Base-by-base conservation (phyloP, 2,888 invertebrate genomes). In the Amphimallon solstitiale region DNA sequence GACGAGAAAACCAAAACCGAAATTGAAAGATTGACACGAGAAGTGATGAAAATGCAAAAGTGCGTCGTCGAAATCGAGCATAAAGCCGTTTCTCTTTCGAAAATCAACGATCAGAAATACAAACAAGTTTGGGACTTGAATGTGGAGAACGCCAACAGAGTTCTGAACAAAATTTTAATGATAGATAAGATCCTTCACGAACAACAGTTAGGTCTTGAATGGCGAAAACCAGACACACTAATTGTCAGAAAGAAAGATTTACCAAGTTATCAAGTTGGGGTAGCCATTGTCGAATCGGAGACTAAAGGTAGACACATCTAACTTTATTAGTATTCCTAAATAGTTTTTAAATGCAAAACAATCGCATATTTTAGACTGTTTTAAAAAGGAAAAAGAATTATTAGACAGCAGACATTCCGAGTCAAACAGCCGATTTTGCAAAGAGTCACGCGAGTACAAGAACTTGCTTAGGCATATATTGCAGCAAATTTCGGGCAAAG, bases 21-120 rank as follows among this genome's bases (percentile, higher is more conserved):
- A 75, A 90, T 92, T 71, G 81, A 86, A 7, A 89, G 88, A 75
- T 84, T 93, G 0, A 87, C 88, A 0, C 84, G 86, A 0, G 92
- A 94, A 75, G 77, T 93, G 1, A 81, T 86, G 1, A 89, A 88
- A 73, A 79, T 91, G 46, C 89, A 91, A 75, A 85, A 86, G 69
- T 86, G 86, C 66, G 90, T 93, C 81, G 81, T 85, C 2, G 90
- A 91, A 14, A 82, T 92, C 54, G 89, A 92, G 76, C 83, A 84
- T n/a, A 92, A 93, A 76, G 87, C 90, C 0, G 83, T 86, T 67
- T 87, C 88, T 73, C 90, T 93, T 73, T 85, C 90, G 0, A 80
- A 76, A 23, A 79, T 83, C 1, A 92, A 92, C 76, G 87, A 91
- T 73, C 86, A 86, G 66, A 90, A 88, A 75, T 91, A 85, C 71